Percentiles rank a stretch among this genome's conserved stretches.
Evolutionary conservation across 2,888 invertebrate species (phyloP).

Genomic region (Mimumesa dahlbomi): DNA sequence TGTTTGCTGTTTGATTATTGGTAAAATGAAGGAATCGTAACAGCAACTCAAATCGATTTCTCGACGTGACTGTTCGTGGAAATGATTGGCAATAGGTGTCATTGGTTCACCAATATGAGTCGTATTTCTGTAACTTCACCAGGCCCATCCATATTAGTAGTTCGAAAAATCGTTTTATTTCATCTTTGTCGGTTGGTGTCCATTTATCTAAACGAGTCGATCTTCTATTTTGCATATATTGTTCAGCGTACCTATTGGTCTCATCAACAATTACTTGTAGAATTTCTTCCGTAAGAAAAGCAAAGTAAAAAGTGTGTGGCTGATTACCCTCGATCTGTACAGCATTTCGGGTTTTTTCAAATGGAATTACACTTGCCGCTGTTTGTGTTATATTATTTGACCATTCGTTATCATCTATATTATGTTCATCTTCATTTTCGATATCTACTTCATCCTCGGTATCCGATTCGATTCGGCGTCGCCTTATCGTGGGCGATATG

Average conservation of each 20-base stretch:
- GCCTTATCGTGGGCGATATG: slow-evolving; percentile 24
- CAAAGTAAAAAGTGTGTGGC: slow-evolving; percentile 13
- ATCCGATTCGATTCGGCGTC: slow-evolving; percentile 24
- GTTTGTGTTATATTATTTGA: slow-evolving; percentile 12
- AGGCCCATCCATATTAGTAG: slow-evolving; percentile 67
- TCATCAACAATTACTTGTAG: slow-evolving; percentile 18
- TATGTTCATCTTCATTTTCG: slow-evolving; percentile 25
- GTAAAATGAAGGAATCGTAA: slow-evolving; percentile 69
- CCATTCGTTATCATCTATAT: slow-evolving; percentile 13
- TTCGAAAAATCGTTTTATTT: slow-evolving; percentile 65
- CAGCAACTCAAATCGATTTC: slow-evolving; percentile 65
- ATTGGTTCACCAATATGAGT: slow-evolving; percentile 66
- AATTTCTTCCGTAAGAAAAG: slow-evolving; percentile 23
- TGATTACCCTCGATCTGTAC: slow-evolving; percentile 8
- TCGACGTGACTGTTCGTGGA: slow-evolving; percentile 59
- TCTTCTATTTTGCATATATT: slow-evolving; percentile 17
- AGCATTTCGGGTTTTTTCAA: slow-evolving; percentile 14
- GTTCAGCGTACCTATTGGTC: slow-evolving; percentile 16
- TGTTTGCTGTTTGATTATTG: slow-evolving; percentile 59
- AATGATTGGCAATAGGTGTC: slow-evolving; percentile 55
- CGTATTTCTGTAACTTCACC: slow-evolving; percentile 59
- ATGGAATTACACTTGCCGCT: slow-evolving; percentile 17
- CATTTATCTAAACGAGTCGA: slow-evolving; percentile 44
- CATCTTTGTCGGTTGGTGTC: slow-evolving; percentile 52
- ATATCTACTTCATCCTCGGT: slow-evolving; percentile 25